These are phyloP conservation scores for Ennomos quercinarius DNA, from an alignment of 2,888 invertebrate species.

Conservation along the genomic window DNA sequence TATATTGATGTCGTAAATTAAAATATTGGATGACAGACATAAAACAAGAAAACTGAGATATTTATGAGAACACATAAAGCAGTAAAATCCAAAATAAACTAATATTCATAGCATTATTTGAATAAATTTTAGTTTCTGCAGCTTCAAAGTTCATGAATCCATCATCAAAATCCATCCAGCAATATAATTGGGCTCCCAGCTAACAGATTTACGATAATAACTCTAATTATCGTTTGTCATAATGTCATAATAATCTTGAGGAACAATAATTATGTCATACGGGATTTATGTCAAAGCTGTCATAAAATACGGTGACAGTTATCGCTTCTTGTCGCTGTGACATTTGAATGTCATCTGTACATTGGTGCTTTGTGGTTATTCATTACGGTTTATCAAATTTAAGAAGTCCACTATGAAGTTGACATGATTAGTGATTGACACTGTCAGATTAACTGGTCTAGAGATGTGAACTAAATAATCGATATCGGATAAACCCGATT, in stretches of 20 bases:
- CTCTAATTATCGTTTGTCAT: slow-evolving; percentile 13
- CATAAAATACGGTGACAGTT: slow-evolving; percentile 39
- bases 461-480: too few relatives aligned
- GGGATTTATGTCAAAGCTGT: slow-evolving; percentile 41
- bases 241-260: background rate
- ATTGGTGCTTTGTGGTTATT: background rate
- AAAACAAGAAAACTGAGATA: background rate
- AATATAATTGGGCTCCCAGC: slow-evolving; percentile 27
- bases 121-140: background rate
- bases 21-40: too few relatives aligned
- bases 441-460: too few relatives aligned
- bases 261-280: slow-evolving; percentile 29
- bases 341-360: slow-evolving; percentile 10
- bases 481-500: too few relatives aligned
- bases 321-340: slow-evolving; percentile 44
- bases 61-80: background rate
- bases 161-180: slow-evolving; percentile 10
- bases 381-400: too few relatives aligned
- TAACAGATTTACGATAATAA: slow-evolving; percentile 23
- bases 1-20: too few relatives aligned
- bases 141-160: slow-evolving; percentile 27
- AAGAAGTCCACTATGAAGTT: too few relatives aligned
- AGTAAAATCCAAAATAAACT: slow-evolving; percentile 1
- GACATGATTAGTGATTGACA: too few relatives aligned
- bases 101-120: slow-evolving; percentile 11